A percentile compares a stretch with the other conserved stretches of the same genome.
phyloP scores from a whole-genome alignment of 2,888 invertebrate genomes.

The Andrena flavipes region DNA sequence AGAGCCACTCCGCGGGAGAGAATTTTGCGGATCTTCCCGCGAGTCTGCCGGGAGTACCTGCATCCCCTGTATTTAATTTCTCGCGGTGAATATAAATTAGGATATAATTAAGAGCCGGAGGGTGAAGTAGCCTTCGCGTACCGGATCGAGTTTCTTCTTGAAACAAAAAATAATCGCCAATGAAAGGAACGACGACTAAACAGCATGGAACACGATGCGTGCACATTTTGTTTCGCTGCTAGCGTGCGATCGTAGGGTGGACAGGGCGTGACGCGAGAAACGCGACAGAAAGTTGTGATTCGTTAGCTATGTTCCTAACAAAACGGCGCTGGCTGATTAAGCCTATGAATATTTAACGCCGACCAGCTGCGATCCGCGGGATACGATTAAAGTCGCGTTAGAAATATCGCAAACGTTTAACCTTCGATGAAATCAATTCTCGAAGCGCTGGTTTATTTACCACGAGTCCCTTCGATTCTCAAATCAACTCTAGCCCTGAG shows the following conservation, averaged over 20 bases:
- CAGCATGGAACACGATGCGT: too few relatives aligned
- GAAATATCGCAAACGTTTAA: not conserved
- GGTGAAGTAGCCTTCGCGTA: not conserved
- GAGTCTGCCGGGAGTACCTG: not conserved
- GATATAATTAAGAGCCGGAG: not conserved
- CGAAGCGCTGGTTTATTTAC: not conserved
- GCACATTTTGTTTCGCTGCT: constrained; percentile 30
- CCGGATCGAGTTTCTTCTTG: not conserved
- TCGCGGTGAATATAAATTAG: not conserved
- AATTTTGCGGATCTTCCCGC: not conserved
- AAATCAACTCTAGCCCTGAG: too few relatives aligned
- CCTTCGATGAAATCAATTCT: not conserved
- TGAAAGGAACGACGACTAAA: constrained; percentile 29
- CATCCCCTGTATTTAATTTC: not conserved
- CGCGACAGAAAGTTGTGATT: constrained; percentile 33
- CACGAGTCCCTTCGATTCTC: too few relatives aligned
- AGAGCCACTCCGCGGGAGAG: not conserved
- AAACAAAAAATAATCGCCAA: not conserved
- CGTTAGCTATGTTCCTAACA: constrained; percentile 19
- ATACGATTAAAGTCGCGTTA: constrained; percentile 6
- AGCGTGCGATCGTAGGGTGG: constrained; percentile 17
- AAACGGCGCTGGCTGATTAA: constrained; percentile 13
- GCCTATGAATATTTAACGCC: constrained; percentile 41
- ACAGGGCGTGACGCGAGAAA: not conserved
- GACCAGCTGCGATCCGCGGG: not conserved